Percentiles rank a stretch among this genome's conserved stretches.
Evolutionary conservation across 2,888 invertebrate genomes (phyloP).

Genomic region (Dynastes hyllus): DNA sequence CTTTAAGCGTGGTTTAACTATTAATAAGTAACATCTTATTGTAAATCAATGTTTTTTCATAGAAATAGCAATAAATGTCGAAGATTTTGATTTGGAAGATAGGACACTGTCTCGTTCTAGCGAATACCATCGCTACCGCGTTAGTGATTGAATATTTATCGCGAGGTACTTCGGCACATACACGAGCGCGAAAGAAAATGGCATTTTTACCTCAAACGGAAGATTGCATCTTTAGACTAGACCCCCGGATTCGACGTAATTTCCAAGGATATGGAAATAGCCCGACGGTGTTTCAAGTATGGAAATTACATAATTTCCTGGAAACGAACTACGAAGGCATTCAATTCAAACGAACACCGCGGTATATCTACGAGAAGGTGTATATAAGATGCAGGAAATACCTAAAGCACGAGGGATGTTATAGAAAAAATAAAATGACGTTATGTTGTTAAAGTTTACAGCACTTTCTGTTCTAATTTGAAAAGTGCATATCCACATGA

Average conservation of each 20-base stretch:
- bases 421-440: too few relatives aligned
- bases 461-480: too few relatives aligned
- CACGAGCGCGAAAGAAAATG: not conserved
- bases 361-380: too few relatives aligned
- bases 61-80: too few relatives aligned
- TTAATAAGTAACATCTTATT: too few relatives aligned
- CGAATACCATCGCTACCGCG: not conserved
- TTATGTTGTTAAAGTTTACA: too few relatives aligned
- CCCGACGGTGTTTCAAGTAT: conserved; percentile 16
- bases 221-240: not conserved
- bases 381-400: too few relatives aligned
- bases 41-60: too few relatives aligned
- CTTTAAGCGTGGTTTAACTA: too few relatives aligned
- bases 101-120: not conserved
- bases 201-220: conserved; percentile 2
- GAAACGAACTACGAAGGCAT: conserved; percentile 28
- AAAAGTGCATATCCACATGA: too few relatives aligned
- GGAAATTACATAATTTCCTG: conserved; percentile 39
- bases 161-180: not conserved
- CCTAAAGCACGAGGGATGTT: too few relatives aligned
- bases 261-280: conserved; percentile 16
- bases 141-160: not conserved
- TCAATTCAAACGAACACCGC: conserved; percentile 4
- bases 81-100: not conserved
- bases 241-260: not conserved